Evolutionary conservation across 2,113 vertebrate species (phyloP).

Genomic region (Gobiocypris rarus): DNA sequence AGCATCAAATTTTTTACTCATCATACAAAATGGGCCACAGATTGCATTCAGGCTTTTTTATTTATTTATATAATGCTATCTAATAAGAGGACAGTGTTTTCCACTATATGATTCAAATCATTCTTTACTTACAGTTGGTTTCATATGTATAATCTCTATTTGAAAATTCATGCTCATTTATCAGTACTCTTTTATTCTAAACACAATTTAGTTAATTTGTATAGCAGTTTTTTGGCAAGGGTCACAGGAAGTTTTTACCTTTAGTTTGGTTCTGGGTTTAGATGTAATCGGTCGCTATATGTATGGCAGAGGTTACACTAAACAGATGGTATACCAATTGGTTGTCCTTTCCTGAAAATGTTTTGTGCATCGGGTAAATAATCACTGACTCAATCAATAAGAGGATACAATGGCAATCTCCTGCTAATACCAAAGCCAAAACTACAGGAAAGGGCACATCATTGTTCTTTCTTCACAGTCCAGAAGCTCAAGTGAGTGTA

Average conservation of each 20-base stretch:
- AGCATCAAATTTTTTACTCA: no score
- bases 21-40: no score
- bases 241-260: neutral
- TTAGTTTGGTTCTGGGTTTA: neutral
- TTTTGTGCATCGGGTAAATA: neutral
- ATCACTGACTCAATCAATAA: slow-evolving; percentile 5
- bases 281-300: neutral
- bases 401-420: slow-evolving; percentile 22
- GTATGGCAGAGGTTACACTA: slow-evolving; percentile 1
- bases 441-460: neutral
- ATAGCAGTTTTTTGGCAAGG: neutral
- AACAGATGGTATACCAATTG: slow-evolving; percentile 18
- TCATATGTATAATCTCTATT: no score
- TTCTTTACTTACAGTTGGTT: no score
- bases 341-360: neutral
- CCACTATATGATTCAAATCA: no score
- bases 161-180: neutral
- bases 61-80: no score
- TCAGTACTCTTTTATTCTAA: neutral
- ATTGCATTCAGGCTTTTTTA: no score
- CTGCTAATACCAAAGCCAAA: slow-evolving; percentile 23
- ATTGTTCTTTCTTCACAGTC: neutral
- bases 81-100: no score
- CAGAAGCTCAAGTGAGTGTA: slow-evolving; percentile 9
- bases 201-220: neutral